phyloP scores from a whole-genome alignment of 1,140 invertebrate species.

The Eumaeus atala region DNA sequence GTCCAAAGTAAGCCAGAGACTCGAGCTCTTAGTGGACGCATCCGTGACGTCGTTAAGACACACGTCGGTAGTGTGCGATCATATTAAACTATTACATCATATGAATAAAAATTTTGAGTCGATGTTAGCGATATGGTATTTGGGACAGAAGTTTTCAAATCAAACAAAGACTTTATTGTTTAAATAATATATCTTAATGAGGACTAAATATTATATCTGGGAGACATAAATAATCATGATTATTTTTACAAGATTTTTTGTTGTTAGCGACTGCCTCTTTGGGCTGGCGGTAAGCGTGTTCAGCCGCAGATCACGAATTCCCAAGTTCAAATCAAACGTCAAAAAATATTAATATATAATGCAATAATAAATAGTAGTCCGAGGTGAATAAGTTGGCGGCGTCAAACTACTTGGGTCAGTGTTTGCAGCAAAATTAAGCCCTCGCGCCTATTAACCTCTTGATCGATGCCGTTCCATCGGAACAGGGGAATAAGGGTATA shows the following conservation, averaged over 20 bases:
- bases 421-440: too few relatives aligned
- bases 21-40: background rate
- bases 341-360: background rate
- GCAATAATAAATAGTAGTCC: too few relatives aligned
- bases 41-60: background rate
- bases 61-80: too few relatives aligned
- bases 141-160: background rate
- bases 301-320: background rate
- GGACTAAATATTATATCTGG: background rate
- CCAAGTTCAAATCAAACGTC: background rate
- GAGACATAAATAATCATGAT: background rate
- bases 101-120: background rate
- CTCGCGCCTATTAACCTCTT: too few relatives aligned
- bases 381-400: too few relatives aligned
- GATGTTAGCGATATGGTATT: background rate
- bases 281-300: background rate
- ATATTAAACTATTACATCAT: background rate
- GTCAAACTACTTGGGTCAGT: too few relatives aligned
- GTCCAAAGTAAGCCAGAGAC: background rate
- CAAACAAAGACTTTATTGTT: slow-evolving; percentile 2
- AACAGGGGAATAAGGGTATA: too few relatives aligned
- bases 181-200: background rate
- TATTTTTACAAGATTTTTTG: background rate
- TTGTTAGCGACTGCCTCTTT: background rate
- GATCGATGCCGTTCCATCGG: too few relatives aligned